Evolutionary conservation across 1,140 invertebrate species (phyloP).

Genomic region (Capitella teleta): DNA sequence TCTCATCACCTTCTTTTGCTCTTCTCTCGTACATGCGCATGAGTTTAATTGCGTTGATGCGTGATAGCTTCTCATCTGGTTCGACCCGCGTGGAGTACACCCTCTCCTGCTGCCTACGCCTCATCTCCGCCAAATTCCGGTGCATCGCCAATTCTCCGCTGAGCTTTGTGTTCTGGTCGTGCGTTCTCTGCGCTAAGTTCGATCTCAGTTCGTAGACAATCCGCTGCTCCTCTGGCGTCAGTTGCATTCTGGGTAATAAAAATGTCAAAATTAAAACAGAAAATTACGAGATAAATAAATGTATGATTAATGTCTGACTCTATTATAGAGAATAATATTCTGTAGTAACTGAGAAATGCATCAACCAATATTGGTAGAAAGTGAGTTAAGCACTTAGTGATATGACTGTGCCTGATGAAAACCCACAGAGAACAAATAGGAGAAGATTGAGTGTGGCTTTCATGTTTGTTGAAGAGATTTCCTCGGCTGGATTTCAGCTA

Average conservation of each 20-base stretch:
- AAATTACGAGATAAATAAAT: too few species aligned
- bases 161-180: not conserved
- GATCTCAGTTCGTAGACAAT: not conserved
- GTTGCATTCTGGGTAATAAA: constrained; percentile 1
- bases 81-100: not conserved
- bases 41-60: not conserved
- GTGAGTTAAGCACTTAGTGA: too few species aligned
- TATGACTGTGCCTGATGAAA: too few species aligned
- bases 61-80: not conserved
- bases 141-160: constrained; percentile 2
- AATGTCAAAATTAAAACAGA: too few species aligned
- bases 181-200: not conserved
- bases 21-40: constrained; percentile 2
- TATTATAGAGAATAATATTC: too few species aligned
- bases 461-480: too few species aligned
- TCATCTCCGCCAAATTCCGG: not conserved
- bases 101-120: not conserved
- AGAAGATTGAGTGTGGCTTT: too few species aligned
- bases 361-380: too few species aligned
- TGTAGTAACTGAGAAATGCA: too few species aligned
- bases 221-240: constrained; percentile 3
- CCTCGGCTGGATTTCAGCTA: too few species aligned
- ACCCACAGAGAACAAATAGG: too few species aligned
- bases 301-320: too few species aligned
- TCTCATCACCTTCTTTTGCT: constrained; percentile 6